Evolutionary conservation across 1,140 invertebrate species (phyloP).

Genomic region (Linepithema humile): DNA sequence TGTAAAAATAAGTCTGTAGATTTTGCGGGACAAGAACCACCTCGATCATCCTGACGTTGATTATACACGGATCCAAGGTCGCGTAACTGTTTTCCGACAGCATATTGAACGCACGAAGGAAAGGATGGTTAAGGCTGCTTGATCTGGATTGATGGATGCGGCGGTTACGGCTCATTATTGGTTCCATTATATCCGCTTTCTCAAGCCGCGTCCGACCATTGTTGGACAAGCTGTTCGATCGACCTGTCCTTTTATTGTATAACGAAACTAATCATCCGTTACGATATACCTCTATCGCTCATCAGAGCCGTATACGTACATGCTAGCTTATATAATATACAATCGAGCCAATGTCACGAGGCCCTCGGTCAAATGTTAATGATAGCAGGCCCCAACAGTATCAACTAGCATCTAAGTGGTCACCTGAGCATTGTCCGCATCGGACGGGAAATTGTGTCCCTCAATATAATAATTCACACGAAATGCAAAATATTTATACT

Average conservation of each 20-base stretch:
- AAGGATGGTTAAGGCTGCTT: slow-evolving; percentile 49
- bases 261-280: slow-evolving; percentile 61
- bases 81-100: slow-evolving; percentile 74
- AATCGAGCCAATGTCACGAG: neutral
- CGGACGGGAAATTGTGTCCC: neutral
- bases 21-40: neutral
- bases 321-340: neutral
- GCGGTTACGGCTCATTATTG: slow-evolving; percentile 74
- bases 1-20: neutral
- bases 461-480: neutral
- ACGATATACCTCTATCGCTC: neutral
- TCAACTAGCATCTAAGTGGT: slow-evolving; percentile 1
- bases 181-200: slow-evolving; percentile 76
- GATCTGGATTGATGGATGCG: slow-evolving; percentile 77
- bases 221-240: slow-evolving; percentile 74
- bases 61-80: neutral
- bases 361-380: slow-evolving; percentile 45
- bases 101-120: slow-evolving; percentile 43
- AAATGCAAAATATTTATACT: neutral
- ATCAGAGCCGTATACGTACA: slow-evolving; percentile 12
- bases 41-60: neutral
- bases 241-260: slow-evolving; percentile 63
- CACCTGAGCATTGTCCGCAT: slow-evolving; percentile 8
- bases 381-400: neutral
- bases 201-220: slow-evolving; percentile 60